These are phyloP conservation scores for Drosophila varians DNA, from an alignment of 1,140 invertebrate species.

Conservation along the genomic window DNA sequence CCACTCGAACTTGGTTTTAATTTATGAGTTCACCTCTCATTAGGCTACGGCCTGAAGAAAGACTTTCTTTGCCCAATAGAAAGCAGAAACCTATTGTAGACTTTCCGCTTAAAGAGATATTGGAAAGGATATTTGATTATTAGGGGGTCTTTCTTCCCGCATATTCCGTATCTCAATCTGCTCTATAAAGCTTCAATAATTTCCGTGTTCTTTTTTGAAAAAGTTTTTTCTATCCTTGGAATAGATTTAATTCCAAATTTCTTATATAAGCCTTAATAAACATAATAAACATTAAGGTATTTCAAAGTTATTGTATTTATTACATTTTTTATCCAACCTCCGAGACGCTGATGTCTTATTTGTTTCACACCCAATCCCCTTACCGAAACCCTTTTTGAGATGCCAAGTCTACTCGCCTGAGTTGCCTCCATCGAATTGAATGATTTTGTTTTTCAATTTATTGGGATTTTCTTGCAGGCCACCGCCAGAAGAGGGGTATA, in stretches of 20 bases:
- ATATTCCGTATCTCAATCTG: no score
- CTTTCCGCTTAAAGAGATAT: no score
- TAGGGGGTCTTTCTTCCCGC: no score
- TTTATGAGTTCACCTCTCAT: slow-evolving; percentile 43
- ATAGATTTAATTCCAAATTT: no score
- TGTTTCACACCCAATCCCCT: slow-evolving; percentile 32
- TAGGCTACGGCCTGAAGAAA: slow-evolving; percentile 9
- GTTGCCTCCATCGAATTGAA: slow-evolving; percentile 77
- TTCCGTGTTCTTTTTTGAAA: no score
- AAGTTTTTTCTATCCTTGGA: no score
- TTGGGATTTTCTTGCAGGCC: slow-evolving; percentile 63
- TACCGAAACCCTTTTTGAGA: slow-evolving; percentile 44
- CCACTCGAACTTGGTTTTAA: slow-evolving; percentile 41
- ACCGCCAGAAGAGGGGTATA: background rate
- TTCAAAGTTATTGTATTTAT: background rate
- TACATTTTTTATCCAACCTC: background rate
- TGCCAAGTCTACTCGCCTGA: slow-evolving; percentile 59
- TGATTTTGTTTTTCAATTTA: slow-evolving; percentile 82
- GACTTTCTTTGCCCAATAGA: background rate
- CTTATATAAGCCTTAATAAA: no score
- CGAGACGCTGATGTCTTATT: slow-evolving; percentile 60
- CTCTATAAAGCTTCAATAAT: no score
- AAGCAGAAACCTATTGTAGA: background rate
- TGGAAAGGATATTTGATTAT: no score
- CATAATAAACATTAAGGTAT: background rate